Percentiles rank a stretch among this genome's conserved stretches.
Conservation (phyloP, 2,888 invertebrate species). For the Lithosia quadra region DNA sequence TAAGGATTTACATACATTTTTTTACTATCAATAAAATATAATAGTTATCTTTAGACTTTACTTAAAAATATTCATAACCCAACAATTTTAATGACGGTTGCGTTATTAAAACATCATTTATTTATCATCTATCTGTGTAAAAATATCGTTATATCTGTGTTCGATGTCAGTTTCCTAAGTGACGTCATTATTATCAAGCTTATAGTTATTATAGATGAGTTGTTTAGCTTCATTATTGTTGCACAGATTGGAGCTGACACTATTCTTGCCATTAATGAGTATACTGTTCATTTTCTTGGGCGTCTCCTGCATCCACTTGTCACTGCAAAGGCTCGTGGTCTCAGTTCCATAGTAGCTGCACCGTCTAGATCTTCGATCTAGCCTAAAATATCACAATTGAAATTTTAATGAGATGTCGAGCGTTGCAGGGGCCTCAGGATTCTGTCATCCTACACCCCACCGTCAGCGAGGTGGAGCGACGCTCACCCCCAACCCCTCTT, state of each 20-base stretch:
- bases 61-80: neutral
- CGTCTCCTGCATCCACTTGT: slow-evolving; percentile 66
- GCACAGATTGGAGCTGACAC: slow-evolving; percentile 48
- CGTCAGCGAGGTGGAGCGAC: too few species aligned
- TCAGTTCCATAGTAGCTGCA: slow-evolving; percentile 69
- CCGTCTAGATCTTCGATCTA: slow-evolving; percentile 54
- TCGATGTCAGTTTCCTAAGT: slow-evolving; percentile 27
- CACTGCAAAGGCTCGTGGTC: slow-evolving; percentile 63
- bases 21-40: too few species aligned
- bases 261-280: slow-evolving; percentile 53
- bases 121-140: neutral
- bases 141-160: neutral
- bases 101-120: neutral
- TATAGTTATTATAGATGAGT: slow-evolving; percentile 53
- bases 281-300: slow-evolving; percentile 57
- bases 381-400: slow-evolving; percentile 13
- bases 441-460: too few species aligned
- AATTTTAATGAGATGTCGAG: neutral
- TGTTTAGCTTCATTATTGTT: slow-evolving; percentile 66
- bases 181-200: slow-evolving; percentile 49
- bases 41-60: neutral
- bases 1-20: too few species aligned
- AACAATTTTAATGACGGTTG: neutral
- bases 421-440: too few species aligned
- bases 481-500: too few species aligned